Conservation (phyloP, 1,140 invertebrate genomes). For the Idris sp. region DNA sequence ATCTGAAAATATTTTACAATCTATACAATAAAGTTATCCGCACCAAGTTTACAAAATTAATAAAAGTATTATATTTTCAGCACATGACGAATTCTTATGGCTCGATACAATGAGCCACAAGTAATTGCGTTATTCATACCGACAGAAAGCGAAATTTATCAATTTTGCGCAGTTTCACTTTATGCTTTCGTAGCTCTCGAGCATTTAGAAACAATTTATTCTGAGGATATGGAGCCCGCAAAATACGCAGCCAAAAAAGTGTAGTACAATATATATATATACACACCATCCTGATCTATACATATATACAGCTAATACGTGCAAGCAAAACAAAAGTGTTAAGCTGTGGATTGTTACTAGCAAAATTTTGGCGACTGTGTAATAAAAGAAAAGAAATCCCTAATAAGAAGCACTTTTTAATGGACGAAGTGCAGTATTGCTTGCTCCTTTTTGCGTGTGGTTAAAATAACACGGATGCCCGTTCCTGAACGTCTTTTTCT, state of each 20-base stretch:
- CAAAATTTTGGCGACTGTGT: constrained; percentile 50
- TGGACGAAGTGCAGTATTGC: constrained; percentile 57
- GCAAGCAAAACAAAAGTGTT: constrained; percentile 59
- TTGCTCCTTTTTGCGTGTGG: constrained; percentile 52
- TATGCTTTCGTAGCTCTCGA: constrained; percentile 35
- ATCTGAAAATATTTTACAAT: too few species aligned
- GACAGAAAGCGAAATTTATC: constrained; percentile 35
- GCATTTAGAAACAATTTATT: constrained; percentile 39
- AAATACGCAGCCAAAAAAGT: constrained; percentile 31
- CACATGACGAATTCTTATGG: constrained; percentile 12
- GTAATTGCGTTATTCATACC: constrained; percentile 33
- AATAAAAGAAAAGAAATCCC: constrained; percentile 29
- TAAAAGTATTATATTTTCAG: too few species aligned
- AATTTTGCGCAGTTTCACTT: constrained; percentile 21
- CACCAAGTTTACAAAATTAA: too few species aligned
- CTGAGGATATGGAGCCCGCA: constrained; percentile 29
- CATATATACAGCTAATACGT: constrained; percentile 52
- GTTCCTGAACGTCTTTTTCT: constrained; percentile 41
- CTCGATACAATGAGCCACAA: constrained; percentile 25
- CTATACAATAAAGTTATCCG: too few species aligned
- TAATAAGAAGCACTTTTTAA: constrained; percentile 59
- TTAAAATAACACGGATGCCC: constrained; percentile 52
- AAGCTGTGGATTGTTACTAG: constrained; percentile 27
- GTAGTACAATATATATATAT: constrained; percentile 45
- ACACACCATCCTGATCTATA: constrained; percentile 29